phyloP scores from a whole-genome alignment of 2,797 vertebrate genomes.

The Moxostoma hubbsi region DNA sequence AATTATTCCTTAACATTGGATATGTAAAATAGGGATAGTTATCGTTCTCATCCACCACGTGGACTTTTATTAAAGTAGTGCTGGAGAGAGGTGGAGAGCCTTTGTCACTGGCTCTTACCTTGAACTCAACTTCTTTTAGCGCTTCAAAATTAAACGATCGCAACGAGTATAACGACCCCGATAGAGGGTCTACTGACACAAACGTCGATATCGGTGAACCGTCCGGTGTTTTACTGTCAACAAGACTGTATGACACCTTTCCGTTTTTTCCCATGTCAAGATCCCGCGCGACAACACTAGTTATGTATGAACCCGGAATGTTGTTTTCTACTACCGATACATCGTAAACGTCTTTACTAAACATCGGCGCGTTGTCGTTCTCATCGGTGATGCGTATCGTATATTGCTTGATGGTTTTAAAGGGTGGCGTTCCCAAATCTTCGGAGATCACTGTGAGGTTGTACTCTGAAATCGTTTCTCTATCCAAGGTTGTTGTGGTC shows the following conservation, averaged over 20 bases:
- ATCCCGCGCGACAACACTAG: conserved; percentile 78
- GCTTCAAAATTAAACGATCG: conserved; percentile 73
- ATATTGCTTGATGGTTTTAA: conserved; percentile 77
- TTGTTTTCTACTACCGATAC: conserved; percentile 81
- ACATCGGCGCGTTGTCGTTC: conserved; percentile 80
- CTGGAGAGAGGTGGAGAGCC: conserved; percentile 67
- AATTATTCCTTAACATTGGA: conserved; percentile 69
- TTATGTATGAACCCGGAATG: conserved; percentile 78
- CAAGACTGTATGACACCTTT: conserved; percentile 74
- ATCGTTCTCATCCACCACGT: conserved; percentile 77
- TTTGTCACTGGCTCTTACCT: conserved; percentile 71
- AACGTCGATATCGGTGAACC: conserved; percentile 72
- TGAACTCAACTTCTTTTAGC: conserved; percentile 68
- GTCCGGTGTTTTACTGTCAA: conserved; percentile 70
- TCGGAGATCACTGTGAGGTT: conserved; percentile 79
- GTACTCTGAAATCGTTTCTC: conserved; percentile 79
- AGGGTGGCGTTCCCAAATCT: conserved; percentile 76
- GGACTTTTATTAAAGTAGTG: conserved; percentile 65
- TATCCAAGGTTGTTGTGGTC: conserved; percentile 74
- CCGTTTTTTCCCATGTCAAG: conserved; percentile 68
- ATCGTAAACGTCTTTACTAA: conserved; percentile 77
- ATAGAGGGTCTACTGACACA: conserved; percentile 70
- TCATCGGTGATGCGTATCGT: conserved; percentile 80
- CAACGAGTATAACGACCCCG: conserved; percentile 70
- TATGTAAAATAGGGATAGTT: conserved; percentile 72